Evolutionary conservation across 2,888 invertebrate genomes (phyloP).

Genomic region (Tenodera sinensis): DNA sequence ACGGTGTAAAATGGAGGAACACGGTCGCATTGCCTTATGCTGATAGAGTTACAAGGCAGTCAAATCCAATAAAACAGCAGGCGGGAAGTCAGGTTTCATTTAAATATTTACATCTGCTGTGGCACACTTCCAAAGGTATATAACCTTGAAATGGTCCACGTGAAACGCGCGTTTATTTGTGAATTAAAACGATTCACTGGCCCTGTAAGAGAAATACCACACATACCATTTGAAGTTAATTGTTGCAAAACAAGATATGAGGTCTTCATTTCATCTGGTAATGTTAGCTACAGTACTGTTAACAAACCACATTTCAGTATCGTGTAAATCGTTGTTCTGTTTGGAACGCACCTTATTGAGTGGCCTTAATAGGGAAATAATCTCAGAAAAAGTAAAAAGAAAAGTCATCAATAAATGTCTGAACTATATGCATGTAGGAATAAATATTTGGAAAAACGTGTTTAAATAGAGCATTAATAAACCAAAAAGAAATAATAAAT

Average conservation of each 20-base stretch:
- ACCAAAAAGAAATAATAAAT: too few relatives aligned
- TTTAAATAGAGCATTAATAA: too few relatives aligned
- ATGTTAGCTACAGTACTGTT: too few relatives aligned
- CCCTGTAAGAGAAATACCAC: not conserved
- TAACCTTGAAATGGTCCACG: not conserved
- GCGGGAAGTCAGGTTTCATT: not conserved
- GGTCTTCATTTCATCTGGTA: too few relatives aligned
- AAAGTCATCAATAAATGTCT: too few relatives aligned
- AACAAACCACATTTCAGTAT: too few relatives aligned
- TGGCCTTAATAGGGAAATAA: too few relatives aligned
- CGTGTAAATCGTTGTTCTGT: too few relatives aligned
- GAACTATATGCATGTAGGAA: too few relatives aligned
- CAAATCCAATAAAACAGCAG: not conserved
- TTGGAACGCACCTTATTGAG: too few relatives aligned
- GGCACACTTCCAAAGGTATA: not conserved
- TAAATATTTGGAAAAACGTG: too few relatives aligned
- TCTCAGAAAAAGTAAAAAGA: too few relatives aligned
- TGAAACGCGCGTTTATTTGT: not conserved
- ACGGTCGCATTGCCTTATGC: not conserved
- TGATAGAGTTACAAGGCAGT: not conserved
- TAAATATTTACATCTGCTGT: not conserved
- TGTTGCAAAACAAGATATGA: not conserved
- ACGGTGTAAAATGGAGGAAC: not conserved
- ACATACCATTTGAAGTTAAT: not conserved
- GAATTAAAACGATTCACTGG: not conserved